phyloP scores from a whole-genome alignment of 2,797 vertebrate species.

The Catharus ustulatus region DNA sequence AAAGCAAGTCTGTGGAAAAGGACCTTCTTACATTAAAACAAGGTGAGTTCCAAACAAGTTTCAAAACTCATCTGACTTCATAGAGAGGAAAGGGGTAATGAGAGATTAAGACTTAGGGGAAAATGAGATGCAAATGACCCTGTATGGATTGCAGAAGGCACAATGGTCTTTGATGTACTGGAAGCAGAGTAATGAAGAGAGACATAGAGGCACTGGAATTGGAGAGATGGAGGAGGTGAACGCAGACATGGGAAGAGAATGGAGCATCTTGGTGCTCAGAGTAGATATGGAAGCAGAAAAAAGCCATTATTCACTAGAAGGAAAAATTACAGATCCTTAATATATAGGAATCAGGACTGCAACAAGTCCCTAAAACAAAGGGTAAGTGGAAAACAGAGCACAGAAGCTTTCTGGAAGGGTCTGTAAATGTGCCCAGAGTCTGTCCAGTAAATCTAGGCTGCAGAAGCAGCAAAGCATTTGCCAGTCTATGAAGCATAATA shows the following conservation, averaged over 20 bases:
- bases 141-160: background rate
- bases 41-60: background rate
- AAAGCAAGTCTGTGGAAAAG: background rate
- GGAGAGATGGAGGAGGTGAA: background rate
- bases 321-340: background rate
- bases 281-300: background rate
- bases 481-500: background rate
- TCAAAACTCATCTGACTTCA: background rate
- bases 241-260: background rate
- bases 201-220: background rate
- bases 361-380: background rate
- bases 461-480: background rate
- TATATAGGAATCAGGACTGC: background rate
- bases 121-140: background rate
- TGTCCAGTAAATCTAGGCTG: background rate
- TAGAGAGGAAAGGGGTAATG: background rate
- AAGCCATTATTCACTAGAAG: background rate
- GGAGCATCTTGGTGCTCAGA: background rate
- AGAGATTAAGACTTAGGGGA: background rate
- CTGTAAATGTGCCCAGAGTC: background rate
- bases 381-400: background rate
- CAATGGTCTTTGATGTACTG: background rate
- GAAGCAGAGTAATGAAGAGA: background rate
- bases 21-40: background rate
- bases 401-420: background rate